Evolutionary conservation across 2,888 invertebrate species (phyloP).

Genomic region (Boloria selene): DNA sequence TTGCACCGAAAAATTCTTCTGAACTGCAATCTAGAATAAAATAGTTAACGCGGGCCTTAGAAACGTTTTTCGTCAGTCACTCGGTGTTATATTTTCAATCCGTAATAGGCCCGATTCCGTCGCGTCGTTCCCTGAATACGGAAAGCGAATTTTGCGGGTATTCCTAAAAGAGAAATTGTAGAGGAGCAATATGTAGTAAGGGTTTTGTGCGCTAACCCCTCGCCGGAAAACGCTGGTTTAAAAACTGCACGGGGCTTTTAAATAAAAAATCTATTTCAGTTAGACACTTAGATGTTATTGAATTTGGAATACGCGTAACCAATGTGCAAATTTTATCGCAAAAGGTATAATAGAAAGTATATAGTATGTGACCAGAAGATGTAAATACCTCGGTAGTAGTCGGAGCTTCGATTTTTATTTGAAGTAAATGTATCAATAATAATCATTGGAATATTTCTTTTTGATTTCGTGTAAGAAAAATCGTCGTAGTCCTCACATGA

Average conservation of each 20-base stretch:
- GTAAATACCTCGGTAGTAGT: no score
- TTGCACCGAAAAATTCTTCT: slow-evolving; percentile 14
- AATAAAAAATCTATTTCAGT: no score
- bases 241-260: slow-evolving; percentile 14
- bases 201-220: slow-evolving; percentile 16
- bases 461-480: no score
- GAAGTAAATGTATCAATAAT: no score
- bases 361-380: no score
- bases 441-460: no score
- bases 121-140: slow-evolving; percentile 7
- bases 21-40: slow-evolving; percentile 4
- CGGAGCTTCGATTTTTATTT: no score
- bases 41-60: slow-evolving; percentile 14
- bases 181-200: slow-evolving; percentile 17
- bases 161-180: slow-evolving; percentile 14
- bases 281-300: no score
- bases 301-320: no score
- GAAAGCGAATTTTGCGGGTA: slow-evolving; percentile 16
- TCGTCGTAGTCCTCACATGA: no score
- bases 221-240: slow-evolving; percentile 11
- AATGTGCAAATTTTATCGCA: no score
- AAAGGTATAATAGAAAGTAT: no score
- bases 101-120: slow-evolving; percentile 11
- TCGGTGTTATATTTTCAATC: slow-evolving; percentile 15
- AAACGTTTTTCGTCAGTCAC: slow-evolving; percentile 4